Conservation (phyloP, 2,113 vertebrate genomes). For the Seriola dumerili region DNA sequence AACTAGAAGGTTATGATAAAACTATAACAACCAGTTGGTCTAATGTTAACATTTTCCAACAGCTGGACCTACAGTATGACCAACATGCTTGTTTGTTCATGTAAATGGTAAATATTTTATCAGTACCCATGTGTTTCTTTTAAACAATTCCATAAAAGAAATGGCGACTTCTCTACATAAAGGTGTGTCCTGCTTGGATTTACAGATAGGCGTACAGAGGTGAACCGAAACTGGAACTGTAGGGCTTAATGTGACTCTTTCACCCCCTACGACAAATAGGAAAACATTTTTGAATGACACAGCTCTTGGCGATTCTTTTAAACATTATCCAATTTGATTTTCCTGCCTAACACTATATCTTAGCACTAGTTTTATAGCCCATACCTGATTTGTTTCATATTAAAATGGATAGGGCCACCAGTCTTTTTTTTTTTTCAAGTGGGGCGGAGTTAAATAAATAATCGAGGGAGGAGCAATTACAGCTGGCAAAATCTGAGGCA, state of each 20-base stretch:
- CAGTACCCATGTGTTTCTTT: not conserved
- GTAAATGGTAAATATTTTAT: not conserved
- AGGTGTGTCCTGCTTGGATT: slow-evolving; percentile 20
- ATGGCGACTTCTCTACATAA: not conserved
- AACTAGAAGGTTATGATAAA: too few relatives aligned
- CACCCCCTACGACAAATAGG: not conserved
- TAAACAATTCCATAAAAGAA: not conserved
- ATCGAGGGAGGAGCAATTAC: slow-evolving; percentile 25
- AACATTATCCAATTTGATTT: not conserved
- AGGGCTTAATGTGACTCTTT: too few relatives aligned
- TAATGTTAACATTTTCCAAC: not conserved
- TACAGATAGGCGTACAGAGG: slow-evolving; percentile 2
- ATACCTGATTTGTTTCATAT: not conserved
- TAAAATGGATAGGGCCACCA: not conserved
- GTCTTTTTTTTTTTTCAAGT: not conserved
- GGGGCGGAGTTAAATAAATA: slow-evolving; percentile 19
- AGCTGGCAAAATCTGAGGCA: not conserved
- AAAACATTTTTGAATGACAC: not conserved
- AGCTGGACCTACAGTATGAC: not conserved
- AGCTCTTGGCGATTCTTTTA: not conserved
- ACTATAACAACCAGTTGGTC: not conserved
- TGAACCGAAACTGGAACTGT: slow-evolving; percentile 1
- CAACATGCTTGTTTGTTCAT: not conserved
- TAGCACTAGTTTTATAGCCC: not conserved
- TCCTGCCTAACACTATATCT: not conserved